These are phyloP conservation scores for Ptychoptera contaminata DNA, from an alignment of 2,888 invertebrate species.

Conservation along the genomic window DNA sequence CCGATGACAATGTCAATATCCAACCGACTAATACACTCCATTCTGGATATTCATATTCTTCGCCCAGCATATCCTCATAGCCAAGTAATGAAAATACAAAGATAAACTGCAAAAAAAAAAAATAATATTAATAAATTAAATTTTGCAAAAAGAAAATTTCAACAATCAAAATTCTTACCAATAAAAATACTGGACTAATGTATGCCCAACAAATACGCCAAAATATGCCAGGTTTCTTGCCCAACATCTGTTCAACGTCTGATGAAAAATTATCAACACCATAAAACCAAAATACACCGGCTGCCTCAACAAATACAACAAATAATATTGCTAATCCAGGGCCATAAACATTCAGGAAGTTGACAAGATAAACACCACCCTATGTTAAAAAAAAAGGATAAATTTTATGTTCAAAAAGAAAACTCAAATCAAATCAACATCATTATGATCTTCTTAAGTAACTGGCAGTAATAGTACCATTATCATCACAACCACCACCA, in stretches of 20 bases:
- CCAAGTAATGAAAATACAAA: conserved; percentile 70
- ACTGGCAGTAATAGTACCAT: too few species aligned
- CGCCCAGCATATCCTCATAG: conserved; percentile 65
- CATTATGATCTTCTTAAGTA: too few species aligned
- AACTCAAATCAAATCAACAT: too few species aligned
- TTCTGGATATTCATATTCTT: conserved; percentile 55
- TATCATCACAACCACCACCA: too few species aligned
- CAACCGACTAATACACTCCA: conserved; percentile 75
- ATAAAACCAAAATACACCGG: conserved; percentile 82
- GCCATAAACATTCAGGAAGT: conserved; percentile 74
- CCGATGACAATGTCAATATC: conserved; percentile 68
- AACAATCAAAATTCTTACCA: conserved; percentile 36
- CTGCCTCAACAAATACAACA: conserved; percentile 81
- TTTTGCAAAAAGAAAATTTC: conserved; percentile 2
- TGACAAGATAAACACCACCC: conserved; percentile 79
- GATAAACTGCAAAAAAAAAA: conserved; percentile 38
- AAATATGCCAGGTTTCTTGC: conserved; percentile 57
- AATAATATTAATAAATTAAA: neutral
- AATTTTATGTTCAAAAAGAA: too few species aligned
- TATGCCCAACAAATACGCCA: conserved; percentile 79
- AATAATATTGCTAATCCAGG: conserved; percentile 76
- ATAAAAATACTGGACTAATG: conserved; percentile 69
- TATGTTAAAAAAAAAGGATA: conserved; percentile 23
- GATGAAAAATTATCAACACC: conserved; percentile 66
- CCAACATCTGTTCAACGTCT: conserved; percentile 73